Base-by-base conservation (phyloP, 1,140 invertebrate species). In the Drosophila chauvacae region DNA sequence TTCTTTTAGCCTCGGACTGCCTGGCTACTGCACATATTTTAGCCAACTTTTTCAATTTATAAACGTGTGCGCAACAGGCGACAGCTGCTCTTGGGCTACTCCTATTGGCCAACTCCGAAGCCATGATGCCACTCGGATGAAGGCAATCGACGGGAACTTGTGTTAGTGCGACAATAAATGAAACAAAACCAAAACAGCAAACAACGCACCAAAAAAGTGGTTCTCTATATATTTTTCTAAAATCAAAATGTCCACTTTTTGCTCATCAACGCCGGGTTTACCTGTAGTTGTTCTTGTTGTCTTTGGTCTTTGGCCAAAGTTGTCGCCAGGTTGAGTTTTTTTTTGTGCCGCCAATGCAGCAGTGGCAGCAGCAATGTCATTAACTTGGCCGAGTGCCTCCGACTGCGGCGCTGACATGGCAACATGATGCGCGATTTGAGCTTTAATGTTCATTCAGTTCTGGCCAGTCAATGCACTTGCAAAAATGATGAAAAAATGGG, bases 201-300 rank as follows among this genome's bases (percentile, higher is more conserved):
- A 59, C 56, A 45, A 41, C 53, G 53, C 59, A 42, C 55, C 55
- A 66, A 88, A 87, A 90, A 90, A 90, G 85, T 90, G 86, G 85
- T 90, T 90, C 80, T 90, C 85, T 90, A 90, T 90, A 90, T 85
- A 90, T 81, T 90, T 88, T 90, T 85, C 85, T 90, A 90, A 90
- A 90, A 85, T 90, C 85, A 90, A 90, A 90, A 90, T 85, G 85
- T 80, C 85, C 81, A 90, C 60, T 90, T 90, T 88, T 90, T 87
- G 85, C 82, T 90, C 85, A 90, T 90, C 85, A 90, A 90, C 85
- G 84, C 83, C 58, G 64, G 26, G 7, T 6, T 26, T 37, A 44
- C 50, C 53, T 44, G 61, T 37, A 10, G 51, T 73, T 73, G 65
- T 63, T 64, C 33, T 66, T 77, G 75, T 42, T 77, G 56, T 33